Conservation (phyloP, 2,888 invertebrate genomes). For the Nasonovia ribisnigri region DNA sequence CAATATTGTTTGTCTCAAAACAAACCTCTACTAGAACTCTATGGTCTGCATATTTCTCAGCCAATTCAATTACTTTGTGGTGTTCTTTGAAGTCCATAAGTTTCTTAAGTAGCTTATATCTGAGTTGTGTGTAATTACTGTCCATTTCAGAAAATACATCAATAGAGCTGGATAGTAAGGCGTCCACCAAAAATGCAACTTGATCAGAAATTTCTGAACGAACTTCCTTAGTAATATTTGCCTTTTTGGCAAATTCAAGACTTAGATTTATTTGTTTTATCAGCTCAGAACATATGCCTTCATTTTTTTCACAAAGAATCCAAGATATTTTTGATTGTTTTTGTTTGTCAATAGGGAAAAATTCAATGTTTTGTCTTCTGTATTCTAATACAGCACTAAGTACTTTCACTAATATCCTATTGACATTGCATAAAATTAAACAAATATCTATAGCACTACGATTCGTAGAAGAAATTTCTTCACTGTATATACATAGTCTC, state of each 20-base stretch:
- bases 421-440: slow-evolving; percentile 50
- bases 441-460: slow-evolving; percentile 61
- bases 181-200: slow-evolving; percentile 52
- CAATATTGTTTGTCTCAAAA: slow-evolving; percentile 80
- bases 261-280: slow-evolving; percentile 37
- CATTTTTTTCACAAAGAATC: slow-evolving; percentile 47
- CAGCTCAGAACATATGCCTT: slow-evolving; percentile 49
- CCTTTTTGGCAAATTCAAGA: slow-evolving; percentile 33
- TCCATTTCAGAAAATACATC: slow-evolving; percentile 21
- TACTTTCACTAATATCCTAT: slow-evolving; percentile 54
- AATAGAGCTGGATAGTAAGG: slow-evolving; percentile 39
- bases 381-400: slow-evolving; percentile 47
- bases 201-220: slow-evolving; percentile 60
- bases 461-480: slow-evolving; percentile 50
- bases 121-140: background rate
- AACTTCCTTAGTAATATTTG: slow-evolving; percentile 55
- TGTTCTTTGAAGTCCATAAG: slow-evolving; percentile 34
- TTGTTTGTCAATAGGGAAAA: slow-evolving; percentile 57
- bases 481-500: slow-evolving; percentile 31
- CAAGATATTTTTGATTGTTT: slow-evolving; percentile 58
- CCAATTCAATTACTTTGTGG: slow-evolving; percentile 83
- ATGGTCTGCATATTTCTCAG: slow-evolving; percentile 92
- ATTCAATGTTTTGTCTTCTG: slow-evolving; percentile 59
- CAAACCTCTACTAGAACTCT: slow-evolving; percentile 85
- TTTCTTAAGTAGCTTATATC: slow-evolving; percentile 45